phyloP scores from a whole-genome alignment of 2,888 invertebrate species.

The Melinaea menophilus region DNA sequence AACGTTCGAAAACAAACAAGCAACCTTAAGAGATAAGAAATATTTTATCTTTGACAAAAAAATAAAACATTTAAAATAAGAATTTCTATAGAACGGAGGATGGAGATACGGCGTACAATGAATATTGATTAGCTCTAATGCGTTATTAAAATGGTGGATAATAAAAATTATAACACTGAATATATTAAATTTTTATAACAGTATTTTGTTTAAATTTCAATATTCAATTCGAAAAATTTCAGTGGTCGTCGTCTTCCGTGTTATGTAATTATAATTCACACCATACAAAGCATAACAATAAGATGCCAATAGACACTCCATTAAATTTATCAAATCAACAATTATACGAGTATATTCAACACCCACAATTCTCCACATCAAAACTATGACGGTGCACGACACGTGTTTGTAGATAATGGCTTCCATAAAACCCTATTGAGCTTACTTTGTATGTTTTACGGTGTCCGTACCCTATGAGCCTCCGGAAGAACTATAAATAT shows the following conservation, averaged over 20 bases:
- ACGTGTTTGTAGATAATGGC: constrained; percentile 19
- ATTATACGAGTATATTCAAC: constrained; percentile 42
- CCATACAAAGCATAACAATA: constrained; percentile 56
- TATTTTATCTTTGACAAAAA: constrained; percentile 19
- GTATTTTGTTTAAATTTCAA: constrained; percentile 29
- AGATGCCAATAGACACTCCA: constrained; percentile 36
- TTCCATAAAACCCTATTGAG: constrained; percentile 18
- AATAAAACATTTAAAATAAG: constrained; percentile 8
- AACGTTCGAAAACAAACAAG: constrained; percentile 26
- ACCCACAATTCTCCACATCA: constrained; percentile 42
- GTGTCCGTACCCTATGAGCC: constrained; percentile 22
- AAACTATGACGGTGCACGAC: constrained; percentile 35
- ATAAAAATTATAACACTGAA: background rate
- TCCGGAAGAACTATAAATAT: constrained; percentile 32
- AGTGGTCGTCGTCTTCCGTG: constrained; percentile 31
- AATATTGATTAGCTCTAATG: constrained; percentile 12
- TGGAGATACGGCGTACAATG: constrained; percentile 10
- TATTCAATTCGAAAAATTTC: constrained; percentile 9
- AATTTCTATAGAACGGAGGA: constrained; percentile 14
- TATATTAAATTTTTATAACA: background rate
- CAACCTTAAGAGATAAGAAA: constrained; percentile 28
- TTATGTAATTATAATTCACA: constrained; percentile 58
- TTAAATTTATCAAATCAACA: constrained; percentile 49
- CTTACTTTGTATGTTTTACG: constrained; percentile 24
- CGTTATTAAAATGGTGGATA: background rate